These are phyloP conservation scores for Coptodon bakossiorum DNA, from an alignment of 2,113 vertebrate genomes.

Conservation along the genomic window DNA sequence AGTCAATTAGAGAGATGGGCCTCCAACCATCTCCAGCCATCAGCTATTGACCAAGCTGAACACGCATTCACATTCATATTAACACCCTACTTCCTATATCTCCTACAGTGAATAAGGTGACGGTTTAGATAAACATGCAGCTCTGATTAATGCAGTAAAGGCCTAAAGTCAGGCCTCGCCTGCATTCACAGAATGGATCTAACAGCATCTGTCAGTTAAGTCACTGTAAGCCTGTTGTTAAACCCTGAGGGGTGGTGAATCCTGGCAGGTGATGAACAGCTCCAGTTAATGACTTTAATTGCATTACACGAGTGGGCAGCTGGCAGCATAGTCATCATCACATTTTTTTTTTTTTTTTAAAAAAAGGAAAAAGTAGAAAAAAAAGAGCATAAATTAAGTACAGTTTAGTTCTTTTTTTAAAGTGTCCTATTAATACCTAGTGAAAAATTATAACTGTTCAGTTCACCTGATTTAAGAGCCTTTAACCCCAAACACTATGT, in stretches of 20 bases:
- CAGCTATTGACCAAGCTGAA: conserved; percentile 60
- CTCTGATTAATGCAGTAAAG: conserved; percentile 16
- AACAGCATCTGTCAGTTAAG: conserved; percentile 22
- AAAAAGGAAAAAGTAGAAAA: neutral
- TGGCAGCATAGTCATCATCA: neutral
- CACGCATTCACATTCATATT: conserved; percentile 60
- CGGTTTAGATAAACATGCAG: conserved; percentile 13
- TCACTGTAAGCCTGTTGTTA: conserved; percentile 19
- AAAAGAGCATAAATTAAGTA: neutral
- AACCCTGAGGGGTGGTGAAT: conserved; percentile 15
- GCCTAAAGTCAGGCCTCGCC: neutral
- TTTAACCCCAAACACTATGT: neutral
- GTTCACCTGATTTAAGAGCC: neutral
- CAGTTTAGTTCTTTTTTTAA: neutral
- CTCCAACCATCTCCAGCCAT: conserved; percentile 55
- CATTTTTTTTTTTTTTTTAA: fast-evolving
- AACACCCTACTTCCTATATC: conserved; percentile 33
- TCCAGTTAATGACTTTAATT: conserved; percentile 33
- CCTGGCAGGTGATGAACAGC: conserved; percentile 16
- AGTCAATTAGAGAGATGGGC: conserved; percentile 69
- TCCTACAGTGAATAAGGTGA: conserved; percentile 28
- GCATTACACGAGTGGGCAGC: neutral
- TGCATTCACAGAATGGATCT: conserved; percentile 8
- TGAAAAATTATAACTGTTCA: neutral
- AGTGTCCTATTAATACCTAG: neutral